Conservation (phyloP, 2,113 vertebrate genomes). For the Phoenicopterus ruber region DNA sequence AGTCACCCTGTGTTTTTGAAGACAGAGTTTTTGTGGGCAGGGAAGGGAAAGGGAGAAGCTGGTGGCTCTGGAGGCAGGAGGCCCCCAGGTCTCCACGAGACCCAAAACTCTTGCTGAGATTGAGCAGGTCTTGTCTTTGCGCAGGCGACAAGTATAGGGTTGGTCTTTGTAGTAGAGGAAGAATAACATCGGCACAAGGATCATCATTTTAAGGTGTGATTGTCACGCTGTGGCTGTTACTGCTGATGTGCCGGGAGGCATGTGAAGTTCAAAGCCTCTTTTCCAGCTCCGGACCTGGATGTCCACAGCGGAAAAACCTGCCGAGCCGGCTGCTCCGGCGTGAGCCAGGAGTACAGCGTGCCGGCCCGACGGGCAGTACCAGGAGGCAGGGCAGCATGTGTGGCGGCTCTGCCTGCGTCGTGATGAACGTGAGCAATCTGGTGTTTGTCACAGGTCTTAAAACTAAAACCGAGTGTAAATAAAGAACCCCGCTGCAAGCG, state of each 20-base stretch:
- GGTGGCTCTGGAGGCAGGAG: not conserved
- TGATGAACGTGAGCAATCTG: slow-evolving; percentile 6
- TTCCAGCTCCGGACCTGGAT: not conserved
- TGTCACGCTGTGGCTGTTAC: not conserved
- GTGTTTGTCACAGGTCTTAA: slow-evolving; percentile 57
- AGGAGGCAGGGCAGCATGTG: not conserved
- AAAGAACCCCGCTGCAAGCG: not conserved
- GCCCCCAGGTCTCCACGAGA: not conserved
- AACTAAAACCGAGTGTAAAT: slow-evolving; percentile 29
- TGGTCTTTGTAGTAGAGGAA: not conserved
- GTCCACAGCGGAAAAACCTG: not conserved
- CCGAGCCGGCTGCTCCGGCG: not conserved
- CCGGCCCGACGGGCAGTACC: not conserved
- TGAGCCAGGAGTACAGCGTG: not conserved
- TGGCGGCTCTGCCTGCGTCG: not conserved
- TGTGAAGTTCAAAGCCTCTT: not conserved
- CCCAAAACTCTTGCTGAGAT: not conserved
- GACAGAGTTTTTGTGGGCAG: not conserved
- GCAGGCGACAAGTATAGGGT: too few species aligned
- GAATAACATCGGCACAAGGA: not conserved
- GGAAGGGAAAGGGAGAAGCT: not conserved
- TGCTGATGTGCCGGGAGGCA: not conserved
- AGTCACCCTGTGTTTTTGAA: not conserved
- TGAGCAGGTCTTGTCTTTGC: not conserved
- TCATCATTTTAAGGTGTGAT: not conserved